These are phyloP conservation scores for Rhyacophila evoluta DNA, from an alignment of 2,888 invertebrate genomes.

Conservation along the genomic window DNA sequence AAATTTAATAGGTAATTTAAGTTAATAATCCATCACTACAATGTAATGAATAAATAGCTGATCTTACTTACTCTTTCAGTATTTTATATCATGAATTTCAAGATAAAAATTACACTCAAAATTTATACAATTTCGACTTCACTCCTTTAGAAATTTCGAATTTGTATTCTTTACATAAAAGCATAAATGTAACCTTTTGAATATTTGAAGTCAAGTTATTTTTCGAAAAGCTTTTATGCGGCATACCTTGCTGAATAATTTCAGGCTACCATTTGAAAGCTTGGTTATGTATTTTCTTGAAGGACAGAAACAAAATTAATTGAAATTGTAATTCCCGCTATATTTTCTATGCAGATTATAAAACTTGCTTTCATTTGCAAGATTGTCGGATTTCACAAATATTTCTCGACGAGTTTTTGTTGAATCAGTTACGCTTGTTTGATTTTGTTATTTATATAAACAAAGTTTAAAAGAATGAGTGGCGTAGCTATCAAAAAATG, in stretches of 20 bases:
- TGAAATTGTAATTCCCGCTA: neutral
- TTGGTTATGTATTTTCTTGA: neutral
- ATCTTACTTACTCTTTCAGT: too few species aligned
- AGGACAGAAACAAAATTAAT: neutral
- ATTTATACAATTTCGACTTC: too few species aligned
- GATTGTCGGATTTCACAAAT: neutral
- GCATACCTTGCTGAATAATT: neutral
- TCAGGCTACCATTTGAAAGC: neutral
- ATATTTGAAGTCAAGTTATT: neutral
- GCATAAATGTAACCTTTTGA: neutral
- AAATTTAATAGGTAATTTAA: too few species aligned
- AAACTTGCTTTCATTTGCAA: neutral
- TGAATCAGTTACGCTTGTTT: neutral
- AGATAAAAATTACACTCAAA: too few species aligned
- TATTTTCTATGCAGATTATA: neutral
- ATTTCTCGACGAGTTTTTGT: neutral
- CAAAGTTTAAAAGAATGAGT: neutral
- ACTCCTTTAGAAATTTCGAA: too few species aligned
- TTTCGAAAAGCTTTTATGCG: neutral
- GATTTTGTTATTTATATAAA: neutral
- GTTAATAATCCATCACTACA: too few species aligned
- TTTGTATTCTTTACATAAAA: neutral
- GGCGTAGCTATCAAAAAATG: too few species aligned
- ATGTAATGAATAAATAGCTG: too few species aligned
- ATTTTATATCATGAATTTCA: too few species aligned